phyloP scores from a whole-genome alignment of 2,888 invertebrate species.

The Zeuzera pyrina region DNA sequence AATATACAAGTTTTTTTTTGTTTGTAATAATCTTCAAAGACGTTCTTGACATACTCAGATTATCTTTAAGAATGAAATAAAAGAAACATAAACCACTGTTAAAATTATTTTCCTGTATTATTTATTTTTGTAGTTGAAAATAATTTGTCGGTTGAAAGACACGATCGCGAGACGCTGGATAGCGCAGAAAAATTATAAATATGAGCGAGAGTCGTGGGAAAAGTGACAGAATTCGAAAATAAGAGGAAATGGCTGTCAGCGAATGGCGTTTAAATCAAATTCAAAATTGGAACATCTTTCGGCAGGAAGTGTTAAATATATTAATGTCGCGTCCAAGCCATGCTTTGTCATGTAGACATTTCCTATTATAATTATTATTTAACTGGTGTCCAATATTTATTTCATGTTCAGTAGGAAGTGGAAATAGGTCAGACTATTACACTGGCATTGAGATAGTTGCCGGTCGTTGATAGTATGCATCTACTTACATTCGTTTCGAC shows the following conservation, averaged over 20 bases:
- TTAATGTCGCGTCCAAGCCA: conserved; percentile 41
- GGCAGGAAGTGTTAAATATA: conserved; percentile 62
- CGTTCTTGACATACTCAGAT: too few species aligned
- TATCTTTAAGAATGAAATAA: too few species aligned
- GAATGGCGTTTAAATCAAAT: conserved; percentile 60
- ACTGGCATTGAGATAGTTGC: too few species aligned
- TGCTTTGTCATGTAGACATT: conserved; percentile 33
- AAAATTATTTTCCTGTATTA: too few species aligned
- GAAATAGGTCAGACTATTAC: conserved; percentile 3
- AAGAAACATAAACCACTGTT: too few species aligned
- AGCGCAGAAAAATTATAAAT: conserved; percentile 29
- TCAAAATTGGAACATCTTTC: conserved; percentile 68
- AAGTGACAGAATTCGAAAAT: conserved; percentile 40
- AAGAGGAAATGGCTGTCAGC: conserved; percentile 64
- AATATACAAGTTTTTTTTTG: too few species aligned
- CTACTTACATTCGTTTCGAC: too few species aligned
- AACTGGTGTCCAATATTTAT: conserved; percentile 16
- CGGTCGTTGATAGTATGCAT: too few species aligned
- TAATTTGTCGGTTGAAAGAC: conserved; percentile 37
- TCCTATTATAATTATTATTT: conserved; percentile 31
- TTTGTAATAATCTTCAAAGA: too few species aligned
- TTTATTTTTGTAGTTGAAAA: conserved; percentile 13
- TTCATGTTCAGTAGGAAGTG: conserved; percentile 11
- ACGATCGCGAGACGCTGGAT: conserved; percentile 21
- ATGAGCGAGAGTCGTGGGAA: conserved; percentile 27